Evolutionary conservation across 1,140 invertebrate genomes (phyloP).

Genomic region (Sycophaga agraensis): DNA sequence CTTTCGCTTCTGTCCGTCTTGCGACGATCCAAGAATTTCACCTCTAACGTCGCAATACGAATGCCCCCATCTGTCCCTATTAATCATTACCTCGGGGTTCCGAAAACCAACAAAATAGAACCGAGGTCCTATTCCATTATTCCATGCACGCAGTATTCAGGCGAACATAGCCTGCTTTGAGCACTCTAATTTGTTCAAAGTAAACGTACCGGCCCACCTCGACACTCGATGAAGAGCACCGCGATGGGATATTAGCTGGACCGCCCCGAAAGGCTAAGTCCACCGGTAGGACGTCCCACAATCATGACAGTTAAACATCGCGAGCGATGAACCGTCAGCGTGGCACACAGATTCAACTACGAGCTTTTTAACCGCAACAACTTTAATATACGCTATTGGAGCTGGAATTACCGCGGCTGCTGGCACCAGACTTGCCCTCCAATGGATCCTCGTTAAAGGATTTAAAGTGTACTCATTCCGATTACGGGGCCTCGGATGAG

Average conservation of each 20-base stretch:
- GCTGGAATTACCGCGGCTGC: constrained; percentile 90
- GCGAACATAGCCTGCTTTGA: constrained; percentile 53
- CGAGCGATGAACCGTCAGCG: constrained; percentile 62
- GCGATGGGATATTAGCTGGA: constrained; percentile 40
- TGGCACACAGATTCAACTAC: constrained; percentile 70
- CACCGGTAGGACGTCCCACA: constrained; percentile 52
- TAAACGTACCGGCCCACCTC: constrained; percentile 67
- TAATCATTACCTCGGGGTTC: too few relatives aligned
- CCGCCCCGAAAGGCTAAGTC: constrained; percentile 35
- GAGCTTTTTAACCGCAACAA: constrained; percentile 80
- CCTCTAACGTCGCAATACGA: too few relatives aligned
- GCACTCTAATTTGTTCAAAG: constrained; percentile 38
- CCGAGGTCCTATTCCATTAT: constrained; percentile 79
- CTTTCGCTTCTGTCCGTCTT: too few relatives aligned
- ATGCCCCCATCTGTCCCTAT: too few relatives aligned
- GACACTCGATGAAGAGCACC: constrained; percentile 66
- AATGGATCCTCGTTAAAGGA: constrained; percentile 73
- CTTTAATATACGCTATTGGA: constrained; percentile 88
- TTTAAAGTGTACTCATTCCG: constrained; percentile 80
- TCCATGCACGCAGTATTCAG: constrained; percentile 78
- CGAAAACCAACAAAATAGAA: too few relatives aligned
- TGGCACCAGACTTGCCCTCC: constrained; percentile 91
- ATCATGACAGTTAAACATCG: constrained; percentile 51
- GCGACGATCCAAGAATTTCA: too few relatives aligned
- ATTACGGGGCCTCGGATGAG: constrained; percentile 67